Conservation (phyloP, 2,888 invertebrate species). For the Idaea dimidiata region DNA sequence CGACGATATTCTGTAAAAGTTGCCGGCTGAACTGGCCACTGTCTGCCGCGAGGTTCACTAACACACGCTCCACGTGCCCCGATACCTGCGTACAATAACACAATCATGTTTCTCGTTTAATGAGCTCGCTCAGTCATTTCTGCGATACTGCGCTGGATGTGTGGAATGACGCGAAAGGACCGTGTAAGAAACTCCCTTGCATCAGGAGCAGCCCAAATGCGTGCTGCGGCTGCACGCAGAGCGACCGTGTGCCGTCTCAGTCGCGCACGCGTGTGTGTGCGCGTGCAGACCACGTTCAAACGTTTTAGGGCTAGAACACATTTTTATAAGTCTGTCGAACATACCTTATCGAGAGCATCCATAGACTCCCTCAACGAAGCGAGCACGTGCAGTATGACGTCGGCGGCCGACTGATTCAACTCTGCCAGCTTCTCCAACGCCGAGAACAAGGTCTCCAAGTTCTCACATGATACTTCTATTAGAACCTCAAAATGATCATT, state of each 20-base stretch:
- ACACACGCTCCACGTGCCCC: conserved; percentile 71
- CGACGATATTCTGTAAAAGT: conserved; percentile 82
- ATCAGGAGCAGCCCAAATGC: too few relatives aligned
- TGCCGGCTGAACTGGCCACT: conserved; percentile 77
- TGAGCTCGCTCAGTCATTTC: too few relatives aligned
- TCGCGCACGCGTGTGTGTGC: too few relatives aligned
- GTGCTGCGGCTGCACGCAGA: too few relatives aligned
- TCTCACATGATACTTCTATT: conserved; percentile 82
- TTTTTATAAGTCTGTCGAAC: too few relatives aligned
- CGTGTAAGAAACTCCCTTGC: too few relatives aligned
- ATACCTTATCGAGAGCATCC: conserved; percentile 82
- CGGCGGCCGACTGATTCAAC: conserved; percentile 78
- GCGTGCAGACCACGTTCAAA: too few relatives aligned
- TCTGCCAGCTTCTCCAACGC: conserved; percentile 78
- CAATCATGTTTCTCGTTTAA: not conserved
- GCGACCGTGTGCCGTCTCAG: too few relatives aligned
- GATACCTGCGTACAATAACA: conserved; percentile 50
- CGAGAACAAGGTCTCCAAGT: conserved; percentile 81
- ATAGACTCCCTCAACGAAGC: conserved; percentile 81
- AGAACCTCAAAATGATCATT: conserved; percentile 78
- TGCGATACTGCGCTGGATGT: too few relatives aligned
- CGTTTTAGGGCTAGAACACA: too few relatives aligned
- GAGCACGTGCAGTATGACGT: conserved; percentile 84
- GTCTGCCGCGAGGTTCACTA: conserved; percentile 79
- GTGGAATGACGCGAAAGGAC: too few relatives aligned